phyloP scores from a whole-genome alignment of 64 coral and sea anemone species.

The Pachyseris speciosa region DNA sequence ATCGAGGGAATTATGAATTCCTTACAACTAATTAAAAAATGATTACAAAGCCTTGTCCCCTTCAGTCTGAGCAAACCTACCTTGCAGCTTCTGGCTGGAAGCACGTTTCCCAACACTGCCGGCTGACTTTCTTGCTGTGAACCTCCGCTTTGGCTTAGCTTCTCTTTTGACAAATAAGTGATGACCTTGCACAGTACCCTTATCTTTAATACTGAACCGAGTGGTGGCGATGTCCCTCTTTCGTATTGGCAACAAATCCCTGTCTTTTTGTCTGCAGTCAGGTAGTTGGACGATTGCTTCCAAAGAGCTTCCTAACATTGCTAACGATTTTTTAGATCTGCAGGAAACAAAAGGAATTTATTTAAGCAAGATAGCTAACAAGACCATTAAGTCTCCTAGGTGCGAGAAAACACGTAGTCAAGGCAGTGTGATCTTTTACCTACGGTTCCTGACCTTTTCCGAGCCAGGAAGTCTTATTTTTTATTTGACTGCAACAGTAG shows the following conservation, averaged over 20 bases:
- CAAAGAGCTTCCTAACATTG: not conserved
- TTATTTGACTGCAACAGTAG: too few relatives aligned
- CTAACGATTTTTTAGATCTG: not conserved
- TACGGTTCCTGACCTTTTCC: too few relatives aligned
- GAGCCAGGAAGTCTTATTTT: too few relatives aligned
- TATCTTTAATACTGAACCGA: not conserved
- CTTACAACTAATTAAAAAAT: too few relatives aligned
- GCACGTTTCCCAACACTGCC: not conserved
- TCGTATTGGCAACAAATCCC: not conserved
- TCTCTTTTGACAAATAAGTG: not conserved
- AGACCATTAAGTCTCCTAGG: too few relatives aligned
- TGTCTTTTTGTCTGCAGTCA: not conserved
- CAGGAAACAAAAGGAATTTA: not conserved
- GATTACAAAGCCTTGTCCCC: too few relatives aligned
- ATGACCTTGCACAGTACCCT: not conserved
- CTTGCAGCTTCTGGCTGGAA: not conserved
- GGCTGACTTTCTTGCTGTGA: conserved; percentile 4
- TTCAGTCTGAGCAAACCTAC: not conserved
- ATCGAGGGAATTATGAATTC: too few relatives aligned
- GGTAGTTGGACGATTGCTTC: not conserved
- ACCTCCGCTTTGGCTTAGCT: not conserved
- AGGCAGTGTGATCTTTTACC: too few relatives aligned
- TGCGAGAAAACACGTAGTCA: too few relatives aligned
- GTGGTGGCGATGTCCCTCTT: not conserved
- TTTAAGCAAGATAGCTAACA: too few relatives aligned